Base-by-base conservation (phyloP, 2,797 vertebrate species). In the Poeciliopsis presidionis region DNA sequence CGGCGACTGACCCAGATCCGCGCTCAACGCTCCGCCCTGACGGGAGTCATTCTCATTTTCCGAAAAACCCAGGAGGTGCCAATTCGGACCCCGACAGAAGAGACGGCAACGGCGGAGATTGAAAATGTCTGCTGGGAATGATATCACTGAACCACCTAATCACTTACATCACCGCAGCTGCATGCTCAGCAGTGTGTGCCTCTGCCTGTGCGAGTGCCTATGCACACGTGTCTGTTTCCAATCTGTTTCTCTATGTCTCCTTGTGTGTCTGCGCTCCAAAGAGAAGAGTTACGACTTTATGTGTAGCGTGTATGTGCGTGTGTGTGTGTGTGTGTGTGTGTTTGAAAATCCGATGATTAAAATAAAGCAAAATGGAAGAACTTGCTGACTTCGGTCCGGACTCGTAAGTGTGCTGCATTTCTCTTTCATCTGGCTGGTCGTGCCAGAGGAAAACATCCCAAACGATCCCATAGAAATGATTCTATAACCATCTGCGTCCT, bases 91-190 rank as follows among this genome's bases (percentile, higher is more conserved):
- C 88, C 87, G 41, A 89, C 88, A 91, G 89, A 93, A 91, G 89
- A 93, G 90, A 92, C 84, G 90, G 92, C 91, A 92, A 80, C 89
- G 85, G 83, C 57, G 28, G 87, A 90, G 91, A 93, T 91, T 94
- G 90, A 82, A 93, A 92, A 92, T 86, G 92, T 92, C 91, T 93
- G 90, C 83, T 89, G 88, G 90, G 88, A 91, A 94, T 96, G 94
- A 96, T 93, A 93, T 96, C 94, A 95, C 91, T 85, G 85, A 91
- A 92, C 91, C 93, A 84, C 91, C 89, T 94, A 92, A 95, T 94
- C 89, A 87, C 93, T 96, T 92, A 95, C 95, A 95, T 96, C 95
- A 95, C 87, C 91, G 74, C 94, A 95, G 95, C 95, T 95, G 94
- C 91, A 87, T 73, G 90, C 90, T 95, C 93, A 91, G 91, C 90